A percentile compares a stretch with the other conserved stretches of the same genome.
Conservation (phyloP, 2,113 vertebrate species). For the Xiphias gladius region DNA sequence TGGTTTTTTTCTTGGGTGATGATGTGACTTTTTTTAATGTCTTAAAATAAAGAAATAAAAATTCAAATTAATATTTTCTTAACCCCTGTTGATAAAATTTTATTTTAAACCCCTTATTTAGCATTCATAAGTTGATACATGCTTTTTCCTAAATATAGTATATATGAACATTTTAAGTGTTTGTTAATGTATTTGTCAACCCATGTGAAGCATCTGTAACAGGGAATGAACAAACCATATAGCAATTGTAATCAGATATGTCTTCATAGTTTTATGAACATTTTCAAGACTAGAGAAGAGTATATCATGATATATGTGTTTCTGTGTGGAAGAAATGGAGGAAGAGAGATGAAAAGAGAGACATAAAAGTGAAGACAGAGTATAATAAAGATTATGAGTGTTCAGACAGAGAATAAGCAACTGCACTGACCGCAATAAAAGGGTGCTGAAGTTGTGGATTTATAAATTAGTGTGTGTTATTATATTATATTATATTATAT, state of each 20-base stretch:
- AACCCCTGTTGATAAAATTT: neutral
- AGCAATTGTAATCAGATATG: neutral
- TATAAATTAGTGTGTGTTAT: too few species aligned
- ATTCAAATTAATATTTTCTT: neutral
- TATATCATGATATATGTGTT: too few species aligned
- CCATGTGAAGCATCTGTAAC: neutral
- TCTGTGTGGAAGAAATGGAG: too few species aligned
- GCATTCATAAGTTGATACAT: too few species aligned
- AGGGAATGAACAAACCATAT: neutral
- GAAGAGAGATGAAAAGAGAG: too few species aligned
- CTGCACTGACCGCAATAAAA: too few species aligned
- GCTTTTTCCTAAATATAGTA: neutral
- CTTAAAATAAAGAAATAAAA: neutral
- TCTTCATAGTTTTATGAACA: neutral
- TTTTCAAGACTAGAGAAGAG: too few species aligned
- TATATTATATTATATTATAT: too few species aligned
- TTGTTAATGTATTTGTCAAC: neutral
- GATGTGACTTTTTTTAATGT: too few species aligned
- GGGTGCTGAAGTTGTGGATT: too few species aligned
- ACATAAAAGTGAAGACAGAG: neutral
- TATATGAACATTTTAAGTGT: neutral
- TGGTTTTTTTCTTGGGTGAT: too few species aligned
- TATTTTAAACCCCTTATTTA: neutral
- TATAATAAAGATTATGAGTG: neutral
- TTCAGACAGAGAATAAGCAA: too few species aligned